Conservation (phyloP, 2,797 vertebrate species). For the Silurus lanzhouensis region DNA sequence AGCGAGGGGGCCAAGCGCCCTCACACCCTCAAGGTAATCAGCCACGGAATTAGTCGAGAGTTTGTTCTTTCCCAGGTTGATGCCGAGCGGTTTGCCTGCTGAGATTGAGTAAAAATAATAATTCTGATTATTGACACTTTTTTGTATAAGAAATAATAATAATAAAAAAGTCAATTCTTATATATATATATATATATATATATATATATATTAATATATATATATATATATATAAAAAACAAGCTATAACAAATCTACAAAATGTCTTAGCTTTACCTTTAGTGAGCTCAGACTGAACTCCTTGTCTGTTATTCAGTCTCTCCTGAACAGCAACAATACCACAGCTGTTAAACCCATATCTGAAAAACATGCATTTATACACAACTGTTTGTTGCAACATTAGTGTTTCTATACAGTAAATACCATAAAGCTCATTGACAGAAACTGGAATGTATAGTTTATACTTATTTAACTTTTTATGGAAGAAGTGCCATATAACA, state of each 20-base stretch:
- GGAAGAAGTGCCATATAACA: too few species aligned
- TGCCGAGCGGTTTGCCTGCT: slow-evolving; percentile 89
- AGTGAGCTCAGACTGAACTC: slow-evolving; percentile 75
- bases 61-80: slow-evolving; percentile 98
- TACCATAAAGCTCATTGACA: neutral
- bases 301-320: slow-evolving; percentile 78
- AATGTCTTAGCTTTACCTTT: slow-evolving; percentile 73
- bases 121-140: neutral
- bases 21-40: slow-evolving; percentile 86
- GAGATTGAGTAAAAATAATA: slow-evolving; percentile 37
- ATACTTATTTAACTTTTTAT: neutral
- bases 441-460: neutral
- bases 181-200: too few species aligned
- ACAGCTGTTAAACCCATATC: slow-evolving; percentile 96
- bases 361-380: slow-evolving; percentile 58
- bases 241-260: too few species aligned
- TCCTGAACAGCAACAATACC: slow-evolving; percentile 77
- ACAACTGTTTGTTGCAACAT: neutral
- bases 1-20: slow-evolving; percentile 83
- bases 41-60: slow-evolving; percentile 79
- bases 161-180: too few species aligned
- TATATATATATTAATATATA: too few species aligned
- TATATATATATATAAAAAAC: too few species aligned
- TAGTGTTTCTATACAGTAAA: neutral
- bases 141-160: neutral